A percentile compares a stretch with the other conserved stretches of the same genome.
phyloP scores from a whole-genome alignment of 1,140 invertebrate genomes.

The Plutomurus gul region DNA sequence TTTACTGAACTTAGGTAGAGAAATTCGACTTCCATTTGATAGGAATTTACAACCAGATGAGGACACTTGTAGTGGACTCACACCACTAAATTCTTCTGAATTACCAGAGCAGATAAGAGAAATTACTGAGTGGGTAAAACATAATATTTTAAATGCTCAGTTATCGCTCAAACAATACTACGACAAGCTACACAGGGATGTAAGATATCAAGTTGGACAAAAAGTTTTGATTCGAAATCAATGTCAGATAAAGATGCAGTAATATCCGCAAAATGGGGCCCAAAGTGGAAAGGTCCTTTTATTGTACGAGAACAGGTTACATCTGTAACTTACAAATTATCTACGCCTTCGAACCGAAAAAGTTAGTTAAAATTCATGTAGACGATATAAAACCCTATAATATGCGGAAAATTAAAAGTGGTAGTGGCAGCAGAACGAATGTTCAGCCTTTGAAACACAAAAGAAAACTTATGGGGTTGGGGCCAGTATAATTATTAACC shows the following conservation, averaged over 20 bases:
- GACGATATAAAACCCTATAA: neutral
- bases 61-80: neutral
- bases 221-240: neutral
- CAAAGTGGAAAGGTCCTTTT: conserved; percentile 17
- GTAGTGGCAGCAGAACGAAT: no score
- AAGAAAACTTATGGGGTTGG: neutral
- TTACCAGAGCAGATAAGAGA: neutral
- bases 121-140: neutral
- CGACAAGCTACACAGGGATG: neutral
- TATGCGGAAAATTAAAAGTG: no score
- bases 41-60: neutral
- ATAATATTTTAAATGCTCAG: conserved; percentile 11
- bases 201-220: neutral
- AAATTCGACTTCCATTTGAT: conserved; percentile 52
- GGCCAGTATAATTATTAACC: neutral
- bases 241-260: neutral
- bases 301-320: neutral
- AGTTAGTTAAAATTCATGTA: neutral
- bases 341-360: neutral
- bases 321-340: neutral
- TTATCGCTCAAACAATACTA: neutral
- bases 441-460: no score
- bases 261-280: neutral
- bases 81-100: neutral
- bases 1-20: conserved; percentile 57